Evolutionary conservation across 2,888 invertebrate species (phyloP).

Genomic region (Tipula unca): DNA sequence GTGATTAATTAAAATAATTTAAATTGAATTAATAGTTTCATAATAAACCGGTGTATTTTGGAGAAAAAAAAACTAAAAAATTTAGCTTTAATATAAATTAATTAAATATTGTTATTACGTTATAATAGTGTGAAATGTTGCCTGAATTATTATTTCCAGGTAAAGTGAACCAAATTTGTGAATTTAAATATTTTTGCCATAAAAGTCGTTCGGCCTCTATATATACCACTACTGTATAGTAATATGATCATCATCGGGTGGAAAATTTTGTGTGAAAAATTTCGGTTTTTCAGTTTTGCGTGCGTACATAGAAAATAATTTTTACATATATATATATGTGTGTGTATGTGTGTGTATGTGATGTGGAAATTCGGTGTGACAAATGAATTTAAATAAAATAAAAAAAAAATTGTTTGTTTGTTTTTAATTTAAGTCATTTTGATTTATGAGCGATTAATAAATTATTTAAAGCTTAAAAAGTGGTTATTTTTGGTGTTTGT

Average conservation of each 20-base stretch:
- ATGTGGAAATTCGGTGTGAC: neutral
- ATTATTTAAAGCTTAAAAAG: neutral
- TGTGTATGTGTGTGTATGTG: neutral
- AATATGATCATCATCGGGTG: neutral
- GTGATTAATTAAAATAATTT: neutral
- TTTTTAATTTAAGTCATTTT: conserved; percentile 1
- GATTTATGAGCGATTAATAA: neutral
- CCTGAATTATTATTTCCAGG: conserved; percentile 26
- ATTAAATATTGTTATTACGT: neutral
- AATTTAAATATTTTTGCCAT: neutral
- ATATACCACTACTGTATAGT: neutral
- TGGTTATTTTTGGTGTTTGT: neutral
- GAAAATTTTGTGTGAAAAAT: neutral
- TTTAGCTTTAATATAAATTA: neutral
- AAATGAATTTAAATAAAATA: neutral
- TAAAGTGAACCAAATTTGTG: conserved; percentile 20
- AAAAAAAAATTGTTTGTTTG: neutral
- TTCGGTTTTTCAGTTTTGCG: neutral
- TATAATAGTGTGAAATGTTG: conserved; percentile 23
- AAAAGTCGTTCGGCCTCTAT: neutral
- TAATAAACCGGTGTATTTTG: neutral
- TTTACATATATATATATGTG: neutral
- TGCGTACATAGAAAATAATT: neutral
- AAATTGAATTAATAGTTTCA: neutral
- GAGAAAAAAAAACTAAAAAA: neutral